A percentile compares a stretch with the other conserved stretches of the same genome.
Conservation (phyloP, 2,797 vertebrate genomes). For the Xenentodon cancila region DNA sequence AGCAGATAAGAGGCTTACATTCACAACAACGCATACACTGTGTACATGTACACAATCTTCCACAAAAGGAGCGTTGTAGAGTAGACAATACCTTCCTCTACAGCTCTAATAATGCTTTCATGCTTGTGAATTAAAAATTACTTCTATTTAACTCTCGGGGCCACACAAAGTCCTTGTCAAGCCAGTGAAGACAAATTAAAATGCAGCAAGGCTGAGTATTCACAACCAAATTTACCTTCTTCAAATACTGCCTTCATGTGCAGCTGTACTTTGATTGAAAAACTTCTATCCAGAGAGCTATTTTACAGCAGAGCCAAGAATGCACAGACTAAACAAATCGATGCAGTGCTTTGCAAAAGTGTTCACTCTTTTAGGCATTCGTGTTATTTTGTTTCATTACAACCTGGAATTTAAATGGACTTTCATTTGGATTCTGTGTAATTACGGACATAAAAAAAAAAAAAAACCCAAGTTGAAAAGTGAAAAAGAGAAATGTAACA, state of each 20-base stretch:
- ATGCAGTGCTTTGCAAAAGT: not conserved
- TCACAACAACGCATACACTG: slow-evolving; percentile 39
- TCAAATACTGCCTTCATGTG: not conserved
- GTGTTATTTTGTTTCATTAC: too few relatives aligned
- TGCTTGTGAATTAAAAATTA: slow-evolving; percentile 57
- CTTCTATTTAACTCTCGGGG: slow-evolving; percentile 52
- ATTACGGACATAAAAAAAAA: too few relatives aligned
- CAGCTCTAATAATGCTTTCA: slow-evolving; percentile 25
- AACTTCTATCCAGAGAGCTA: not conserved
- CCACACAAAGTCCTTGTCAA: slow-evolving; percentile 25
- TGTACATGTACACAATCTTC: slow-evolving; percentile 17
- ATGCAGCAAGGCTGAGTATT: slow-evolving; percentile 31
- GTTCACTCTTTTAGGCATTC: too few relatives aligned
- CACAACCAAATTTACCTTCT: slow-evolving; percentile 7
- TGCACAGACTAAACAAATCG: too few relatives aligned
- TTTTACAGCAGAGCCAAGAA: not conserved
- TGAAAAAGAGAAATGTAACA: too few relatives aligned
- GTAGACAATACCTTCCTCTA: slow-evolving; percentile 46
- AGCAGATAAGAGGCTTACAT: slow-evolving; percentile 58
- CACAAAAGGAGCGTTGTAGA: slow-evolving; percentile 50
- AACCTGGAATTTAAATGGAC: too few relatives aligned
- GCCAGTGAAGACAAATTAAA: slow-evolving; percentile 34
- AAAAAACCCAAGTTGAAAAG: too few relatives aligned
- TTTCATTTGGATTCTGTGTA: too few relatives aligned
- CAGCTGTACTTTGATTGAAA: not conserved